A percentile compares a stretch with the other conserved stretches of the same genome.
phyloP scores from a whole-genome alignment of 2,797 vertebrate species.

The Simalia tracyae region DNA sequence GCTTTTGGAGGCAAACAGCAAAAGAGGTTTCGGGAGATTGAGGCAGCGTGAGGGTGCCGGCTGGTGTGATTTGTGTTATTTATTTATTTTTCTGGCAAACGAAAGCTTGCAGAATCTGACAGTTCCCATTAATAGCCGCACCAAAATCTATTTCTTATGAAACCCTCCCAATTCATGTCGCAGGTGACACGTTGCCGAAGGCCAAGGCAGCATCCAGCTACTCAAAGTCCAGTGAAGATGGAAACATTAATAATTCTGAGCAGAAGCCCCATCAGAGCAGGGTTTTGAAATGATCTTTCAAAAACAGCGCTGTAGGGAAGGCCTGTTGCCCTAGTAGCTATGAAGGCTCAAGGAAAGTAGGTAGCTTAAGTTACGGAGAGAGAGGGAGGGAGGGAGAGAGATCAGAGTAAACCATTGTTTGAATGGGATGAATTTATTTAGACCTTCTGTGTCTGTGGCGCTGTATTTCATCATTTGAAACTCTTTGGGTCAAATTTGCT shows the following conservation, averaged over 20 bases:
- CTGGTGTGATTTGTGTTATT: not conserved
- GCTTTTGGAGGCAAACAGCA: constrained; percentile 26
- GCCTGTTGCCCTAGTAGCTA: not conserved
- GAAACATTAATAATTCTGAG: not conserved
- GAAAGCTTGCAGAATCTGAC: constrained; percentile 9
- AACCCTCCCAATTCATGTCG: constrained; percentile 19
- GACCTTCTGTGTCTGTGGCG: not conserved
- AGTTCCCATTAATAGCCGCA: constrained; percentile 19
- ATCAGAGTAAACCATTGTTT: not conserved
- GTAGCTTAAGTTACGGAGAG: not conserved
- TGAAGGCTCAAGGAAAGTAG: not conserved
- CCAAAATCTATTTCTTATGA: not conserved
- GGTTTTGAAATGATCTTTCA: constrained; percentile 16
- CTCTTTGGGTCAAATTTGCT: not conserved
- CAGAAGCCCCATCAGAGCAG: not conserved
- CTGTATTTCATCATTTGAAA: not conserved
- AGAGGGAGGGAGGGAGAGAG: not conserved
- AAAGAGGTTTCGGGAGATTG: constrained; percentile 25
- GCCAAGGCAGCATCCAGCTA: not conserved
- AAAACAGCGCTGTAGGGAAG: constrained; percentile 21
- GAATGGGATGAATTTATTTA: not conserved
- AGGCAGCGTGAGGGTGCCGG: not conserved
- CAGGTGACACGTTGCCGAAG: constrained; percentile 12
- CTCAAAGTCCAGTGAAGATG: constrained; percentile 17
- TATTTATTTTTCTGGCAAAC: constrained; percentile 44